These are phyloP conservation scores for Vireo griseus DNA, from an alignment of 2,797 vertebrate genomes.

Conservation along the genomic window DNA sequence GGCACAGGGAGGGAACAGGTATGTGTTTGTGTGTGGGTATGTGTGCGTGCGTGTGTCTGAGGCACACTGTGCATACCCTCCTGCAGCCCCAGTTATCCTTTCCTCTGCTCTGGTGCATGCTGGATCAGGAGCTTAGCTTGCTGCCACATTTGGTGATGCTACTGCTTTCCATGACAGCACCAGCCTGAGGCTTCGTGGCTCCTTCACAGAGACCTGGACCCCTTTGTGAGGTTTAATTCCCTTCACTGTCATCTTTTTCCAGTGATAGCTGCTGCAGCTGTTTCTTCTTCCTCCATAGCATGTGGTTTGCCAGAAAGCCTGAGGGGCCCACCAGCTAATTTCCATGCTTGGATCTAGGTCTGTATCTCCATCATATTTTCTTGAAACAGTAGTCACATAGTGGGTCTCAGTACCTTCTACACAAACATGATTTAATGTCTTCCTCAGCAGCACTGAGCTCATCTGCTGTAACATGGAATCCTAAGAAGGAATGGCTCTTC, in stretches of 20 bases:
- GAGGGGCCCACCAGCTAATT: slow-evolving; percentile 38
- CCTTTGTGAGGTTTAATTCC: not conserved
- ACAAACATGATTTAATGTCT: slow-evolving; percentile 50
- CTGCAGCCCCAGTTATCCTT: not conserved
- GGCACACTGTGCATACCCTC: fast-evolving
- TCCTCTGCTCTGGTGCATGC: fast-evolving
- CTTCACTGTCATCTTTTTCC: slow-evolving; percentile 41
- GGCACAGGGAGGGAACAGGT: not conserved
- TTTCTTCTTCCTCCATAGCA: slow-evolving; percentile 17
- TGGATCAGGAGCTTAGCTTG: not conserved
- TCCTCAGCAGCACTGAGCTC: slow-evolving; percentile 46
- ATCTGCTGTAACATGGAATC: not conserved
- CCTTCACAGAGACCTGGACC: not conserved
- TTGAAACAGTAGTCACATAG: slow-evolving; percentile 51
- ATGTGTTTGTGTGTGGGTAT: not conserved
- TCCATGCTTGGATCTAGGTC: slow-evolving; percentile 57
- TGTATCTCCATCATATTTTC: slow-evolving; percentile 37
- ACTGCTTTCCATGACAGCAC: not conserved
- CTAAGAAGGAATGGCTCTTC: slow-evolving; percentile 30
- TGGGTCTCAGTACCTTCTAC: slow-evolving; percentile 32
- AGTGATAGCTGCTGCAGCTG: slow-evolving; percentile 61
- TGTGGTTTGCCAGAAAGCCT: slow-evolving; percentile 15
- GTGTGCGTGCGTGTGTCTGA: fast-evolving
- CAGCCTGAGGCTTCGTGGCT: not conserved
- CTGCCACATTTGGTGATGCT: not conserved